Percentiles rank a stretch among this genome's conserved stretches.
phyloP scores from a whole-genome alignment of 2,888 invertebrate genomes.

The Calameuta pallipes region DNA sequence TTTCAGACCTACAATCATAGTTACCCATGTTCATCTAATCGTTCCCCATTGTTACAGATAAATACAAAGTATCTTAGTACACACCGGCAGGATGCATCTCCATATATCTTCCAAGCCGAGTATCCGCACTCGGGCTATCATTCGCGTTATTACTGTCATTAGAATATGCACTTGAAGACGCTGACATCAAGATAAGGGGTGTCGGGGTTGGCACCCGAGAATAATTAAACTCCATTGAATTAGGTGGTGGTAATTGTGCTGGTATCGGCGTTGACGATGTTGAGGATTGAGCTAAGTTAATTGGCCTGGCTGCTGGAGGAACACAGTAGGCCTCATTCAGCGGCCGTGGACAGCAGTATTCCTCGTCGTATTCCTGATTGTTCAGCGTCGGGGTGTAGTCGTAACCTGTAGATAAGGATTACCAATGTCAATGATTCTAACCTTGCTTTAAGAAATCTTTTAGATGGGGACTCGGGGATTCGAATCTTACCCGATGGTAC shows the following conservation, averaged over 20 bases:
- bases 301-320: slow-evolving; percentile 67
- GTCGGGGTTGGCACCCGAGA: slow-evolving; percentile 53
- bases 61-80: slow-evolving; percentile 14
- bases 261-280: slow-evolving; percentile 28
- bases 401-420: not conserved
- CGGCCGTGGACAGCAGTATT: slow-evolving; percentile 66
- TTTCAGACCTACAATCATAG: not conserved
- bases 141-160: not conserved
- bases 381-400: slow-evolving; percentile 30
- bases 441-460: not conserved
- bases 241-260: slow-evolving; percentile 44
- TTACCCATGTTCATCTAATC: not conserved
- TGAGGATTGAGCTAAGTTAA: slow-evolving; percentile 53
- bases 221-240: slow-evolving; percentile 51
- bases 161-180: slow-evolving; percentile 20
- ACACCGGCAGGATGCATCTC: slow-evolving; percentile 67
- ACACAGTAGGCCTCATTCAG: slow-evolving; percentile 68
- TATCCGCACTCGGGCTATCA: not conserved
- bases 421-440: not conserved
- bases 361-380: slow-evolving; percentile 51
- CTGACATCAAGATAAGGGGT: slow-evolving; percentile 38
- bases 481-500: slow-evolving; percentile 32
- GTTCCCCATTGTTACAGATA: not conserved
- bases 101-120: slow-evolving; percentile 57
- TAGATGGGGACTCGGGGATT: not conserved